These are phyloP conservation scores for Mola mola DNA, from an alignment of 2,113 vertebrate species.

Conservation along the genomic window DNA sequence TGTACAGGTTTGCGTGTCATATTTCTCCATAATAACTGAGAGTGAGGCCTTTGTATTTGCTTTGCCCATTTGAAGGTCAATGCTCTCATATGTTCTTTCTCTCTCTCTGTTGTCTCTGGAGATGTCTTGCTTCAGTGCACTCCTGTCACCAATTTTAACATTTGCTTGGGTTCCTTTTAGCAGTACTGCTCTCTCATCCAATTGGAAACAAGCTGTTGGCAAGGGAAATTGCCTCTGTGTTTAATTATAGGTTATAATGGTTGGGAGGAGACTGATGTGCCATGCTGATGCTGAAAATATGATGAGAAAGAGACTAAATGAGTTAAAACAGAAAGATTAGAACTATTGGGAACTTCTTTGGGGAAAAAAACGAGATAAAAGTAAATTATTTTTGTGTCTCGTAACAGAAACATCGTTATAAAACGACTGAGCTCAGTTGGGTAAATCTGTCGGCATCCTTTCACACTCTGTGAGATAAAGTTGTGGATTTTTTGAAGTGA, in stretches of 20 bases:
- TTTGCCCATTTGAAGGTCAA: slow-evolving; percentile 64
- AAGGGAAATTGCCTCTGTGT: slow-evolving; percentile 69
- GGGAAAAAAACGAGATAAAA: slow-evolving; percentile 7
- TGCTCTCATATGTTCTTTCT: slow-evolving; percentile 42
- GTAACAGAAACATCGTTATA: slow-evolving; percentile 17
- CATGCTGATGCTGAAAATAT: slow-evolving; percentile 56
- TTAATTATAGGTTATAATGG: slow-evolving; percentile 73
- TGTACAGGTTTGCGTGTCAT: slow-evolving; percentile 19
- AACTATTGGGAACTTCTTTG: slow-evolving; percentile 19
- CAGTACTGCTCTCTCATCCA: slow-evolving; percentile 48
- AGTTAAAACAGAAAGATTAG: slow-evolving; percentile 27
- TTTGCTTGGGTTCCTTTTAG: slow-evolving; percentile 61
- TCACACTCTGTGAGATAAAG: slow-evolving; percentile 49
- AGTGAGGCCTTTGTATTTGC: slow-evolving; percentile 34
- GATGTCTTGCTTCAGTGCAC: slow-evolving; percentile 55
- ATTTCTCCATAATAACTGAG: slow-evolving; percentile 42
- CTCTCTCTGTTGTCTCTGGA: slow-evolving; percentile 39
- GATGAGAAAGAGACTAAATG: slow-evolving; percentile 48
- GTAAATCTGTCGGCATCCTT: slow-evolving; percentile 46
- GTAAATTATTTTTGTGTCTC: slow-evolving; percentile 24
- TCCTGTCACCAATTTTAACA: slow-evolving; percentile 61
- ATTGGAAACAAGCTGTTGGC: slow-evolving; percentile 62
- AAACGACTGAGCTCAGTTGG: slow-evolving; percentile 23
- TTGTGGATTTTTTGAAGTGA: slow-evolving; percentile 53
- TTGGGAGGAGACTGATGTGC: slow-evolving; percentile 55